Base-by-base conservation (phyloP, 2,797 vertebrate species). In the Parotocinclus haroldoi region DNA sequence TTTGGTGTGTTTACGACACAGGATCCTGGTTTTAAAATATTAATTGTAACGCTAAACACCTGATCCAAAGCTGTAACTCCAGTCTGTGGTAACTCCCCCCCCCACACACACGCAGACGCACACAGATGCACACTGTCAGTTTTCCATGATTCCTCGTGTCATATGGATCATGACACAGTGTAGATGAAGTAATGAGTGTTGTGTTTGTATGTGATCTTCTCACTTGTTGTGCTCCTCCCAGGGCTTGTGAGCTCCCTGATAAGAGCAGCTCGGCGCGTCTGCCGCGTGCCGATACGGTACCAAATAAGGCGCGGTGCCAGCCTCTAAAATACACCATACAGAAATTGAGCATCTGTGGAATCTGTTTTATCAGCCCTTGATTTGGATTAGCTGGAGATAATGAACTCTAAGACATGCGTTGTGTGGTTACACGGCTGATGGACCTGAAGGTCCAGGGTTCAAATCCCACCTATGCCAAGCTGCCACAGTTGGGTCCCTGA, bases 11-110 rank as follows among this genome's bases (percentile, higher is more conserved):
- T 61, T 42, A 27, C 5, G 69, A 58, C 14, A 71, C 59, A 75
- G 46, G 60, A 77, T 70, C 68, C 52, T 27, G 19, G 44, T 66
- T 71, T 63, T 86, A 9, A 84, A 84, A 83, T 76, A 83, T 85
- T 83, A 75, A 82, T 66, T 63, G 76, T 38, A 73, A 68, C 63
- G n/a, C n/a, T 66, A 66, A 72, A 70, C 64, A 66, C 72, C 10
- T 14, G 61, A 53, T 10, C 38, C 1, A 39, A 9, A 13, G 8
- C 44, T 49, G 2, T 27, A 5, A 27, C 27, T 27, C 44, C 7
- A 44, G 1, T 11, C 40, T 42, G n/a, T n/a, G n/a, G n/a, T n/a
- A n/a, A n/a, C n/a, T n/a, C n/a, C n/a, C n/a, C n/a, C n/a, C n/a
- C n/a, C n/a, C n/a, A n/a, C n/a, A n/a, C n/a, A n/a, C n/a, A n/a